Conservation (phyloP, 2,797 vertebrate genomes). For the Aplochiton taeniatus region DNA sequence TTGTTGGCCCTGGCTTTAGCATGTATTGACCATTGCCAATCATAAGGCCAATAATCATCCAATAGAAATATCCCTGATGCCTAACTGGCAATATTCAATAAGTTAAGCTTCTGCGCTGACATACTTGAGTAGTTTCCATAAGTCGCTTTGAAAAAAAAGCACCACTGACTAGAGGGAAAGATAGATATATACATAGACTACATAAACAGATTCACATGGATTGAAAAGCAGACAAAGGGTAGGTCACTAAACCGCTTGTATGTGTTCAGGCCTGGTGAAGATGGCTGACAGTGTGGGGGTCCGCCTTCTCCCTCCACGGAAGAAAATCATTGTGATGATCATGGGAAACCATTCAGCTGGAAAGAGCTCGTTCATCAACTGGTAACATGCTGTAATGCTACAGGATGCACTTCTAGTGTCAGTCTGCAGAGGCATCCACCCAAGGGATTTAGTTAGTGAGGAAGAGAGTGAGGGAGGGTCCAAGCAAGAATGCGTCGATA, state of each 20-base stretch:
- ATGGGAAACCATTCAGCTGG: slow-evolving; percentile 84
- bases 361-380: slow-evolving; percentile 85
- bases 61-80: no score
- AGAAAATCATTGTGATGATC: slow-evolving; percentile 83
- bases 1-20: no score
- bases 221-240: no score
- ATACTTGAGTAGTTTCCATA: no score
- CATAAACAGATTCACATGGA: neutral
- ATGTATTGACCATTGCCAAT: no score
- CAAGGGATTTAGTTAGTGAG: neutral
- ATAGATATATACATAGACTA: neutral
- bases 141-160: no score
- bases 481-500: neutral
- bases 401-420: neutral
- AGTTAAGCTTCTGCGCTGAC: no score
- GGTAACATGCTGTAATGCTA: slow-evolving; percentile 62
- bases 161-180: no score
- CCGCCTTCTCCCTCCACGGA: slow-evolving; percentile 74
- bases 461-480: neutral
- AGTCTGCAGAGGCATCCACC: neutral
- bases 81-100: no score
- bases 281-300: slow-evolving; percentile 74
- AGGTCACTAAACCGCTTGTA: slow-evolving; percentile 1
- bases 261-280: slow-evolving; percentile 75
- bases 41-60: no score